phyloP scores from a whole-genome alignment of 2,888 invertebrate species.

The Nomada fucata region DNA sequence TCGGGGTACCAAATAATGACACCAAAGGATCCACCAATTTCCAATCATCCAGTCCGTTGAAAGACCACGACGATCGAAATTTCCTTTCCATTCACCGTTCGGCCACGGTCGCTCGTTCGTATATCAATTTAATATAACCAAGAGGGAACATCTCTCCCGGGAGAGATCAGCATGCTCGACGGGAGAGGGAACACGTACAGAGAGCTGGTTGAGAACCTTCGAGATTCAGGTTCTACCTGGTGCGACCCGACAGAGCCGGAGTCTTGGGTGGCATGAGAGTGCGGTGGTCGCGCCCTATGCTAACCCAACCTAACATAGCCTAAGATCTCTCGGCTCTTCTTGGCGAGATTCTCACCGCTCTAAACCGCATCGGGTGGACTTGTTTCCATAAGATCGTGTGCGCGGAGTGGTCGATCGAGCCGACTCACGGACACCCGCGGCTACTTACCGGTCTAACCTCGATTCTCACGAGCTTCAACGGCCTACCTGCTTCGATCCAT shows the following conservation, averaged over 20 bases:
- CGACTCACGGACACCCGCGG: slow-evolving; percentile 54
- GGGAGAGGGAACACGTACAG: slow-evolving; percentile 40
- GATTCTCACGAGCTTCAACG: slow-evolving; percentile 45
- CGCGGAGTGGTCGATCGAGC: slow-evolving; percentile 7
- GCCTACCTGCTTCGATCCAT: slow-evolving; percentile 35
- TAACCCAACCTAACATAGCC: slow-evolving; percentile 76
- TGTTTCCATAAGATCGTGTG: slow-evolving; percentile 68
- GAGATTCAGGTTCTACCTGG: slow-evolving; percentile 81
- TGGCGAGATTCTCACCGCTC: slow-evolving; percentile 74
- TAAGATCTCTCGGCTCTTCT: slow-evolving; percentile 69
- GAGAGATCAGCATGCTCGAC: slow-evolving; percentile 42
- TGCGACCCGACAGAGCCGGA: slow-evolving; percentile 73
- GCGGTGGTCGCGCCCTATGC: slow-evolving; percentile 78
- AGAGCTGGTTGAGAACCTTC: slow-evolving; percentile 80
- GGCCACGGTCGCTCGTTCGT: not conserved
- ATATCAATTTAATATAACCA: slow-evolving; percentile 6
- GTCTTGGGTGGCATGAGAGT: slow-evolving; percentile 79
- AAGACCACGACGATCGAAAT: slow-evolving; percentile 23
- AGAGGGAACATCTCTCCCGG: slow-evolving; percentile 4
- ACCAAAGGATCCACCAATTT: not conserved
- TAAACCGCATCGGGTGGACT: slow-evolving; percentile 70
- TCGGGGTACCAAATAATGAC: too few species aligned
- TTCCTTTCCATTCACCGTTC: slow-evolving; percentile 29
- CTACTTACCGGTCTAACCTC: slow-evolving; percentile 56
- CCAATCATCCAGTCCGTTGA: not conserved